Percentiles rank a stretch among this genome's conserved stretches.
Conservation (phyloP, 2,888 invertebrate species). For the Ochropleura plecta region DNA sequence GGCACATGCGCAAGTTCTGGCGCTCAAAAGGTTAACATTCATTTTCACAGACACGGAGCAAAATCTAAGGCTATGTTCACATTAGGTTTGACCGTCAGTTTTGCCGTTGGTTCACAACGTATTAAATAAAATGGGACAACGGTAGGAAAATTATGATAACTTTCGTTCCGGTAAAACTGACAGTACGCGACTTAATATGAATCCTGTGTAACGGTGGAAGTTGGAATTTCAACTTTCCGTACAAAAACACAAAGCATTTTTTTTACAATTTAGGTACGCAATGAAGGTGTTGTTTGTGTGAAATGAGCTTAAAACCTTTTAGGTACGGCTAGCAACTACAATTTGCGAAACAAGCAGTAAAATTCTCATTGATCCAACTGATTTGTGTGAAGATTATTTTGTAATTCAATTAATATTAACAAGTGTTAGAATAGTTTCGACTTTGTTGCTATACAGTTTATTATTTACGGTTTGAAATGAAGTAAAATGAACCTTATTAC, state of each 20-base stretch:
- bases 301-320: slow-evolving; percentile 8
- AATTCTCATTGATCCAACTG: slow-evolving; percentile 12
- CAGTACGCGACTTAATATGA: too few relatives aligned
- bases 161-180: too few relatives aligned
- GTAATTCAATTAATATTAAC: slow-evolving; percentile 31
- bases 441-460: neutral
- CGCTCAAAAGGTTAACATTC: too few relatives aligned
- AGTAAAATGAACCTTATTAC: neutral
- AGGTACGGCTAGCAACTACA: slow-evolving; percentile 13
- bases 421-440: neutral
- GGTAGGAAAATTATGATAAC: too few relatives aligned
- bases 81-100: too few relatives aligned
- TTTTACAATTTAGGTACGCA: too few relatives aligned
- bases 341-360: slow-evolving; percentile 35
- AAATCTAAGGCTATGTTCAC: too few relatives aligned
- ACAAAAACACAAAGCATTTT: neutral
- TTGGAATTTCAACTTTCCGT: neutral
- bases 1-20: too few relatives aligned
- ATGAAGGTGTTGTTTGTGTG: neutral
- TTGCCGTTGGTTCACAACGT: too few relatives aligned
- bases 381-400: slow-evolving; percentile 36
- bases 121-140: too few relatives aligned
- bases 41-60: neutral
- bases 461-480: neutral
- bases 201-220: neutral